Conservation (phyloP, 2,113 vertebrate species). For the Heterocephalus glaber region DNA sequence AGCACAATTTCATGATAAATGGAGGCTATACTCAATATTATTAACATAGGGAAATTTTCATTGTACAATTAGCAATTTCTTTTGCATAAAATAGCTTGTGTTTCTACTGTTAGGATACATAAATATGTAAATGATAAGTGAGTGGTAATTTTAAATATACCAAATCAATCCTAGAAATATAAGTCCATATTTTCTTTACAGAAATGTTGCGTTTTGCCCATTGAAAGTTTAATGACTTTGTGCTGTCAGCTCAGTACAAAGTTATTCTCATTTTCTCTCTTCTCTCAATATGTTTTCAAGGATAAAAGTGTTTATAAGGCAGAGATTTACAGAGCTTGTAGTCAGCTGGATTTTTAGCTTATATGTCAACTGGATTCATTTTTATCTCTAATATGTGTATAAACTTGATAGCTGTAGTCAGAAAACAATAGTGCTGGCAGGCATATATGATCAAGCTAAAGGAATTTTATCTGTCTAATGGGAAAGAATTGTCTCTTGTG, state of each 20-base stretch:
- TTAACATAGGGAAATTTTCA: constrained; percentile 25
- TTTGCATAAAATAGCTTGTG: neutral
- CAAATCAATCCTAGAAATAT: neutral
- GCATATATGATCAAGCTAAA: constrained; percentile 1
- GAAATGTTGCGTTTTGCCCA: constrained; percentile 19
- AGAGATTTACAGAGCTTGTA: constrained; percentile 77
- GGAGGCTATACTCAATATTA: neutral
- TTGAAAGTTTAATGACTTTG: constrained; percentile 2
- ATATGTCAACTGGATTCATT: constrained; percentile 68
- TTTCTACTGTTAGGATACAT: constrained; percentile 1
- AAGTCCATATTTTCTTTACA: neutral
- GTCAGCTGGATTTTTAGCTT: constrained; percentile 71
- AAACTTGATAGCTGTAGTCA: constrained; percentile 69
- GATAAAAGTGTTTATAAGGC: constrained; percentile 61
- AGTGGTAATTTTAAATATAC: constrained; percentile 43
- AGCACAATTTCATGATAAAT: constrained; percentile 16
- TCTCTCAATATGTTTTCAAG: constrained; percentile 65
- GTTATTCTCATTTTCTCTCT: constrained; percentile 61
- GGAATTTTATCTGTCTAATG: constrained; percentile 62
- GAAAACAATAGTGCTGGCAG: constrained; percentile 69
- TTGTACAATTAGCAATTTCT: constrained; percentile 32
- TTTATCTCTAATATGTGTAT: constrained; percentile 54
- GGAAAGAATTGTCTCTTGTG: constrained; percentile 42
- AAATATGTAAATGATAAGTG: constrained; percentile 34
- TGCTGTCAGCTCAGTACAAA: constrained; percentile 16